A percentile compares a stretch with the other conserved stretches of the same genome.
These are phyloP conservation scores for Ornithoptera alexandrae DNA, from an alignment of 2,888 invertebrate genomes.

Conservation along the genomic window DNA sequence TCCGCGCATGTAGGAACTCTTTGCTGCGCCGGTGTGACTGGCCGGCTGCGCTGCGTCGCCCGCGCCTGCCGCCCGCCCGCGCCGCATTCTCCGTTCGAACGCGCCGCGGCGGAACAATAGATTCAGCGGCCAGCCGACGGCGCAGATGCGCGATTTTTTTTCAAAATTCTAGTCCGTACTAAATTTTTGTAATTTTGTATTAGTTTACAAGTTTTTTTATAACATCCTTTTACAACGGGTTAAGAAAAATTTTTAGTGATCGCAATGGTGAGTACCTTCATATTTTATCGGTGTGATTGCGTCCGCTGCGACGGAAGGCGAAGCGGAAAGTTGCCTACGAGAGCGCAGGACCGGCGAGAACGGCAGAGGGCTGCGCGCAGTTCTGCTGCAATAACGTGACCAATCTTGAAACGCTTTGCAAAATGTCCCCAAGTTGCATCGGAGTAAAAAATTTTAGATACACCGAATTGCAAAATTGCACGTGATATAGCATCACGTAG, in stretches of 20 bases:
- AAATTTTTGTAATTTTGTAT: conserved; percentile 65
- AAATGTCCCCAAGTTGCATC: too few species aligned
- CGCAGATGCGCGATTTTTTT: conserved; percentile 67
- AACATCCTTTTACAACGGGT: conserved; percentile 48
- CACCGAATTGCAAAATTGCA: too few species aligned
- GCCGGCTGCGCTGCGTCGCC: not conserved
- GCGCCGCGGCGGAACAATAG: conserved; percentile 43
- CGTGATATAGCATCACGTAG: too few species aligned
- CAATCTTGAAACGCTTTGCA: too few species aligned
- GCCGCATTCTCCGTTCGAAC: not conserved
- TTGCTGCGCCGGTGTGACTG: not conserved
- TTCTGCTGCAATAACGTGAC: too few species aligned
- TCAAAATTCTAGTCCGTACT: conserved; percentile 64
- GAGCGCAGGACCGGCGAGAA: too few species aligned
- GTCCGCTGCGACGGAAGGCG: too few species aligned
- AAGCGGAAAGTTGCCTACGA: too few species aligned
- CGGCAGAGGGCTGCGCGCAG: too few species aligned
- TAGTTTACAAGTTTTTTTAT: conserved; percentile 54
- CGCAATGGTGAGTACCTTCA: conserved; percentile 64
- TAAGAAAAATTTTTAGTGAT: conserved; percentile 63
- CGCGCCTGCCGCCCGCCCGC: not conserved
- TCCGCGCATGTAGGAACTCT: not conserved
- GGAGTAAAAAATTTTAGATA: too few species aligned
- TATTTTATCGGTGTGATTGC: too few species aligned
- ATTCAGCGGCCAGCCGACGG: conserved; percentile 61